Evolutionary conservation across 2,113 vertebrate genomes (phyloP).

Genomic region (Sardina pilchardus): DNA sequence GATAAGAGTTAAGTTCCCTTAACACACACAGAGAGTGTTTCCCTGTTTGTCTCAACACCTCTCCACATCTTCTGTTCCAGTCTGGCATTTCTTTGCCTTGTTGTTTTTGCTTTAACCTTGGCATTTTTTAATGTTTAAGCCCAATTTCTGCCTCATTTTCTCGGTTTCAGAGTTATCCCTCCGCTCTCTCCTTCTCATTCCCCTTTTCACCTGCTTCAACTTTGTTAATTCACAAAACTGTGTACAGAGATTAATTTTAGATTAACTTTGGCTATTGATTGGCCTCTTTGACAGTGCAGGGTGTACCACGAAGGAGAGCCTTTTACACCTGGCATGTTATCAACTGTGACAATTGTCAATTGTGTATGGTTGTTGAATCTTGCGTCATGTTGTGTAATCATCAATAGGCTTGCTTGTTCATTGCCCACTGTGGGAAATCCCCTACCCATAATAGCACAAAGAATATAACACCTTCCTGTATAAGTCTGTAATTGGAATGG

Average conservation of each 20-base stretch:
- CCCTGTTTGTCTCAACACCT: not conserved
- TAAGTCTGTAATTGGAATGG: not conserved
- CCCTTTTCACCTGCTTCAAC: not conserved
- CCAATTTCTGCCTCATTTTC: not conserved
- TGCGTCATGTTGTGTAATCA: too few relatives aligned
- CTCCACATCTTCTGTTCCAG: not conserved
- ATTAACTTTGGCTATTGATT: too few relatives aligned
- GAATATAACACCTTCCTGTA: not conserved
- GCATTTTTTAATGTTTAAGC: not conserved
- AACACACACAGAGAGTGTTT: not conserved
- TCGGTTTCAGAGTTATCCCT: not conserved
- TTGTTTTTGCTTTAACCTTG: not conserved
- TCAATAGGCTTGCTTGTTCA: too few relatives aligned
- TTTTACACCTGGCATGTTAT: too few relatives aligned
- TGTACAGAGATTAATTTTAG: not conserved
- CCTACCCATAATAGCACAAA: not conserved
- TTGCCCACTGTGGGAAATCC: too few relatives aligned
- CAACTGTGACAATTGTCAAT: too few relatives aligned
- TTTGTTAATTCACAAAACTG: not conserved
- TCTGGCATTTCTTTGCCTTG: not conserved
- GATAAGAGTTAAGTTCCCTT: not conserved
- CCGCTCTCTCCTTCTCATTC: not conserved
- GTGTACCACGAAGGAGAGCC: too few relatives aligned
- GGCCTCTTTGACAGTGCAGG: too few relatives aligned
- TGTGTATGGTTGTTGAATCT: too few relatives aligned